Evolutionary conservation across 2,113 vertebrate genomes (phyloP).

Genomic region (Rhynchomys soricoides): DNA sequence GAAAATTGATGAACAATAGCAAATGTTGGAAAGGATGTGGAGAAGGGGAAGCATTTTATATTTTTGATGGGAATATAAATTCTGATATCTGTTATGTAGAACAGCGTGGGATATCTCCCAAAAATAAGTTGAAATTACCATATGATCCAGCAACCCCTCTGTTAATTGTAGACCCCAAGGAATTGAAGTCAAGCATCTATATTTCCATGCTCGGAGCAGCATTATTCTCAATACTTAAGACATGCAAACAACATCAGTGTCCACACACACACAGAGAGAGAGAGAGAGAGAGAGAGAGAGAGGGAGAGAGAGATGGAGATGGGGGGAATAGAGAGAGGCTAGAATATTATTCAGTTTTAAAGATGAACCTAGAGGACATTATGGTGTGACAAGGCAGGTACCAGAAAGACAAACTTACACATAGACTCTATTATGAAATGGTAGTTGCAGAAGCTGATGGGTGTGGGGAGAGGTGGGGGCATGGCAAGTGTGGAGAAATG

Average conservation of each 20-base stretch:
- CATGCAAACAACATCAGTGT: background rate
- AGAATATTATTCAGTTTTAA: background rate
- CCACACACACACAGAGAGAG: background rate
- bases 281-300: no score
- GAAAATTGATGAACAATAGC: background rate
- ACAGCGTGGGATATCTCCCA: background rate
- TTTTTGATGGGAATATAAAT: background rate
- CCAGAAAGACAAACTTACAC: background rate
- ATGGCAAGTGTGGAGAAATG: background rate
- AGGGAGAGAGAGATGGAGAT: no score
- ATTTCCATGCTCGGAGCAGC: background rate
- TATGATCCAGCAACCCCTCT: background rate
- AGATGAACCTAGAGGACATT: background rate
- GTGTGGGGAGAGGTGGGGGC: fast-evolving
- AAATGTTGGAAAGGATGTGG: background rate
- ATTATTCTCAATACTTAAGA: background rate
- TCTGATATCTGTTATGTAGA: background rate
- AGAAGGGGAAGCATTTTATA: background rate
- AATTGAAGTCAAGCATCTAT: background rate
- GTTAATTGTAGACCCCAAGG: background rate
- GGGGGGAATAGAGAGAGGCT: no score
- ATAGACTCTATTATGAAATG: background rate
- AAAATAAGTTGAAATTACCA: background rate
- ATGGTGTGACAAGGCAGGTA: background rate
- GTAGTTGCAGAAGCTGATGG: background rate